These are phyloP conservation scores for Cheilinus undulatus DNA, from an alignment of 2,113 vertebrate species.

Conservation along the genomic window DNA sequence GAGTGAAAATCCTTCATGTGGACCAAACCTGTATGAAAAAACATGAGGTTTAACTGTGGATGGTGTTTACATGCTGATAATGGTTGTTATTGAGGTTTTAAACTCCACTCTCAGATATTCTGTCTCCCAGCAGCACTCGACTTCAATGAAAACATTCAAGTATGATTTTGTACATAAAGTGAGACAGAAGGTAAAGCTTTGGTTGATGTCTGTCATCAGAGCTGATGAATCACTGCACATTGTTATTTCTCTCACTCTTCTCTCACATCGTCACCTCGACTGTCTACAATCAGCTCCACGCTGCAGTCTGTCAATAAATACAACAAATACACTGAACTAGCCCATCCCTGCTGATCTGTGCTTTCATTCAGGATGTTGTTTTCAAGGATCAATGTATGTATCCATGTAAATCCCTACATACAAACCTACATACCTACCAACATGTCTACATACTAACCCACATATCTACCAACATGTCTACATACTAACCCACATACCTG, in stretches of 20 bases:
- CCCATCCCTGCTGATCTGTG: too few species aligned
- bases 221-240: constrained; percentile 9
- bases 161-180: constrained; percentile 43
- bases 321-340: constrained; percentile 29
- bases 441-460: too few species aligned
- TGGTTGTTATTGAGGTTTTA: constrained; percentile 36
- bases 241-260: constrained; percentile 21
- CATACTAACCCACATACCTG: too few species aligned
- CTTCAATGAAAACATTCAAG: not conserved
- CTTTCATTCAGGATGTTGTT: not conserved
- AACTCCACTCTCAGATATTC: constrained; percentile 31
- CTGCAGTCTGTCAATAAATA: constrained; percentile 47
- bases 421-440: too few species aligned
- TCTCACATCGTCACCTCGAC: constrained; percentile 31
- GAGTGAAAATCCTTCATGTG: constrained; percentile 1
- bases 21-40: constrained; percentile 4
- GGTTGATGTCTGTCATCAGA: constrained; percentile 14
- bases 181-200: not conserved
- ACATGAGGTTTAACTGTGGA: not conserved
- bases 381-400: too few species aligned
- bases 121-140: not conserved
- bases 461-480: too few species aligned
- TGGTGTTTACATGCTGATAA: too few species aligned
- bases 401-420: too few species aligned
- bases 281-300: constrained; percentile 37